Conservation (phyloP, 2,888 invertebrate species). For the Melolontha melolontha region DNA sequence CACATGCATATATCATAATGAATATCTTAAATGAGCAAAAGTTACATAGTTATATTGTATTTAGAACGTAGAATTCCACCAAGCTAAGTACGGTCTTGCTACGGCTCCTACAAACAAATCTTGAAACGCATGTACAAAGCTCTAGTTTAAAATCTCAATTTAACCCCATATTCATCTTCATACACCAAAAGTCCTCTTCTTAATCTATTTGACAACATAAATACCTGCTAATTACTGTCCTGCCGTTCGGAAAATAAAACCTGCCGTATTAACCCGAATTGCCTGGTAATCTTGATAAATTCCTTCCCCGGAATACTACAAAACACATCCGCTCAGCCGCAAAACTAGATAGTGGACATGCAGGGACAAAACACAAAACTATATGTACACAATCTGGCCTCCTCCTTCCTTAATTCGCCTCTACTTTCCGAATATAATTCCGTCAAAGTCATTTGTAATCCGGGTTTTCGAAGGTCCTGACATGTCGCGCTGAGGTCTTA, state of each 20-base stretch:
- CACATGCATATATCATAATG: too few species aligned
- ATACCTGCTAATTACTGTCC: conserved; percentile 13
- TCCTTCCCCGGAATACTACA: background rate
- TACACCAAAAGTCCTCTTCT: too few species aligned
- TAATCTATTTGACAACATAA: background rate
- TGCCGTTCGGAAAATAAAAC: background rate
- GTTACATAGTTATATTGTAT: too few species aligned
- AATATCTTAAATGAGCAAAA: too few species aligned
- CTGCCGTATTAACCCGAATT: conserved; percentile 2
- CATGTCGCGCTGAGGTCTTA: conserved; percentile 48
- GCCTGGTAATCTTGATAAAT: conserved; percentile 4
- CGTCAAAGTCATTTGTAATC: conserved; percentile 45
- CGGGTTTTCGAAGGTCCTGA: conserved; percentile 47
- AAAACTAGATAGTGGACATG: too few species aligned
- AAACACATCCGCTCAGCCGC: background rate
- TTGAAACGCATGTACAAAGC: background rate
- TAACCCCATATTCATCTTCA: too few species aligned
- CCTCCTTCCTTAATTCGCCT: background rate
- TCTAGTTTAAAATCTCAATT: too few species aligned
- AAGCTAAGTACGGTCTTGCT: too few species aligned
- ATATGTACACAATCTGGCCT: background rate
- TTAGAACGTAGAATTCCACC: too few species aligned
- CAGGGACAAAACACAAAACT: background rate
- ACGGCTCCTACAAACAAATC: background rate
- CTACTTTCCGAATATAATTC: conserved; percentile 24